Conservation (phyloP, 2,888 invertebrate species). For the Blastobasis lacticolella region DNA sequence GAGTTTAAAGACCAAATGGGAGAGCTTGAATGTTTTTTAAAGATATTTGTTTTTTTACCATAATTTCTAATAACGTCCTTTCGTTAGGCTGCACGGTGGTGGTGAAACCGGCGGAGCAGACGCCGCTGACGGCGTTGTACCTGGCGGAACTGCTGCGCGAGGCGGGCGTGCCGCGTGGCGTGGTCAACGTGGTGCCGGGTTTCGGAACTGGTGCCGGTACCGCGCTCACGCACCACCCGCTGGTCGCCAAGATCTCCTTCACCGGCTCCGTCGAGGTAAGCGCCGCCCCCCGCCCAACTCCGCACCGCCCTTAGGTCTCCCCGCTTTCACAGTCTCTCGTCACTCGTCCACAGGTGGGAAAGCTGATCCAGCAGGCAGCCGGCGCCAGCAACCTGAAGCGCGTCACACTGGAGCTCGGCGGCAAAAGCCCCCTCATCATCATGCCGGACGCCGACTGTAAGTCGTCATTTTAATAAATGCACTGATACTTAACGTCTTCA, state of each 20-base stretch:
- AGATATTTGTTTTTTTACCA: slow-evolving; percentile 44
- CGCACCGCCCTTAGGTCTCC: too few relatives aligned
- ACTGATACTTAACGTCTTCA: too few relatives aligned
- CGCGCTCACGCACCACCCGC: slow-evolving; percentile 76
- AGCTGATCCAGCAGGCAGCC: slow-evolving; percentile 77
- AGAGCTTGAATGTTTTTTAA: background rate
- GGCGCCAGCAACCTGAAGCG: slow-evolving; percentile 86
- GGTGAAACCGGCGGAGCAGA: slow-evolving; percentile 70
- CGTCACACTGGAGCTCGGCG: slow-evolving; percentile 89
- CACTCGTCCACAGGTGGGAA: slow-evolving; percentile 81
- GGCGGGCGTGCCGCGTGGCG: too few relatives aligned
- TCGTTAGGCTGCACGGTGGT: slow-evolving; percentile 83
- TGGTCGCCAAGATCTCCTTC: slow-evolving; percentile 79
- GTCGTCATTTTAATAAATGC: background rate
- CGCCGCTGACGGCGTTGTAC: too few relatives aligned
- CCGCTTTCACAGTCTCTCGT: background rate
- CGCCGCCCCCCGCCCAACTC: too few relatives aligned
- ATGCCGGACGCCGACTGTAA: slow-evolving; percentile 70
- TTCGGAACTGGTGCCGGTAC: slow-evolving; percentile 86
- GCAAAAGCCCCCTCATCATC: slow-evolving; percentile 91
- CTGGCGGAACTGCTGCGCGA: too few relatives aligned
- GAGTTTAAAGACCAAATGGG: background rate
- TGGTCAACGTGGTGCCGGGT: slow-evolving; percentile 85
- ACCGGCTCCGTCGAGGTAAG: slow-evolving; percentile 60
- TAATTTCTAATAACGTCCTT: too few relatives aligned